Percentiles rank a stretch among this genome's conserved stretches.
These are phyloP conservation scores for Anarhynchus alexandrinus DNA, from an alignment of 2,113 vertebrate genomes.

Conservation along the genomic window DNA sequence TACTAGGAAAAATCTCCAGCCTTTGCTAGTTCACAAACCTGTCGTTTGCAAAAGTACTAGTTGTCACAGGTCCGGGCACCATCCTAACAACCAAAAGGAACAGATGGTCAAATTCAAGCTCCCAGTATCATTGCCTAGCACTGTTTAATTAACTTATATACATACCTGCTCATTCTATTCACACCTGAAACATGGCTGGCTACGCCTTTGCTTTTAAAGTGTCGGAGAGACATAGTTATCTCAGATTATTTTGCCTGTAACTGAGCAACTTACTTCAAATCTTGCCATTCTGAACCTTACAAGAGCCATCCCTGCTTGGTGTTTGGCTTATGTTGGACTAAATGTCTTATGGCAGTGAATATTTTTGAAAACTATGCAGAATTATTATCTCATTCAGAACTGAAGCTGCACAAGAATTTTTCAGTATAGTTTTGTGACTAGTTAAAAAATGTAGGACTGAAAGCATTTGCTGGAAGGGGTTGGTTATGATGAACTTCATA, in stretches of 20 bases:
- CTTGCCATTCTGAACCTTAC: background rate
- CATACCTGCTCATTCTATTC: background rate
- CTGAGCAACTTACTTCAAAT: background rate
- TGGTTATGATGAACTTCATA: background rate
- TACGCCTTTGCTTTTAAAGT: background rate
- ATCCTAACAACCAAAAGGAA: background rate
- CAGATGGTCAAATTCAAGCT: background rate
- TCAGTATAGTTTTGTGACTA: background rate
- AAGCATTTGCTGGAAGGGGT: background rate
- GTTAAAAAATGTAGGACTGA: background rate
- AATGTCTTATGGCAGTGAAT: background rate
- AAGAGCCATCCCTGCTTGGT: background rate
- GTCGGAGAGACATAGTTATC: background rate
- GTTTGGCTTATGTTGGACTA: background rate
- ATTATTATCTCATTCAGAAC: background rate
- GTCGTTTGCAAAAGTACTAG: rapidly evolving
- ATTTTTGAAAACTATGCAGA: background rate
- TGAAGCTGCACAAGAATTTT: background rate
- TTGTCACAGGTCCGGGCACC: background rate
- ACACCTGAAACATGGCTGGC: background rate
- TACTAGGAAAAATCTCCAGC: background rate
- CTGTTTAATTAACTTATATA: background rate
- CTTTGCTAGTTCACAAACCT: background rate
- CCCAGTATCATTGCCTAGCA: background rate
- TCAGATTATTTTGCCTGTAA: background rate